Base-by-base conservation (phyloP, 2,888 invertebrate species). In the Thecocarcelia acutangulata region DNA sequence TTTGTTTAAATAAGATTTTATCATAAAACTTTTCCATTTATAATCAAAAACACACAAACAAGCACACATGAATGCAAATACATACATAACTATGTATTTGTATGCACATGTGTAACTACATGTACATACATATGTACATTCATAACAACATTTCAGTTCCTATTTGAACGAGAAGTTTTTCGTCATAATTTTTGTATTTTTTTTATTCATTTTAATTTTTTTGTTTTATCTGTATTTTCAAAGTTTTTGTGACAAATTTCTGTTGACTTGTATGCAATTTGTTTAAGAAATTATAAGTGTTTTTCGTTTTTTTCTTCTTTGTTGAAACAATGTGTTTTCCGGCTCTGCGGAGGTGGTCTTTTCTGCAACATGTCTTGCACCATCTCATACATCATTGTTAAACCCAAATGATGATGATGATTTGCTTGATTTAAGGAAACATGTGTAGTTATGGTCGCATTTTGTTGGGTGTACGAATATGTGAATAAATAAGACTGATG, bases 1-100 rank as follows among this genome's bases (percentile, higher is more conserved):
- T 82, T 73, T 81, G 59, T 80, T 78, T 83, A 85, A 80, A 83
- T 79, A 80, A 76, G 85, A 85, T 85, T 83, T 84, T 84, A 85
- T 85, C 85, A 66, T 37, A 80, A 83, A 78, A 58, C 37, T 74
- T 68, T 37, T 64, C 58, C 61, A 54, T 69, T 56, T 44, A 40
- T 13, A 74, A 28, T 15, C 21, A 42, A 12, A 56, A 15, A 44
- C 46, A 66, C 48, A 50, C 15, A 54, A 40, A 12, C 24, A 2
- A 8, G 37, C 46, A 33, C 33, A 33, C 46, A 33, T 17, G 46
- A 48, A 73, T 28, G 44, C 19, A 61, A 42, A 24, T 72, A 73
- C 21, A 59, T 74, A 33, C 33, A 33, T 28, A 6, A 3, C 3
- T 28, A 28, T 4, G 28, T 28, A 28, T 33, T 9, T 33, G 33